Evolutionary conservation across 2,797 vertebrate genomes (phyloP).

Genomic region (Hapalemur alaotrensis): DNA sequence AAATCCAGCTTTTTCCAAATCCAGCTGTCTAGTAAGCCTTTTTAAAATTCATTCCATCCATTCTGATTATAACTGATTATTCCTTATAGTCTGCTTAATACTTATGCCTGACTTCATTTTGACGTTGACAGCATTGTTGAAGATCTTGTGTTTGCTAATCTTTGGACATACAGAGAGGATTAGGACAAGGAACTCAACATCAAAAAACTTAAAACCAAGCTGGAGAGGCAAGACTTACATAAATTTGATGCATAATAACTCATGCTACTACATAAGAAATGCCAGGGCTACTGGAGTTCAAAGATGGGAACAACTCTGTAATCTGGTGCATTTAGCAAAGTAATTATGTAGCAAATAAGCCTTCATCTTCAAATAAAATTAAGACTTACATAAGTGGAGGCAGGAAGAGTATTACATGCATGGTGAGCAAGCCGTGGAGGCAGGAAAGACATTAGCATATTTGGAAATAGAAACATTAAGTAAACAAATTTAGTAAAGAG

Average conservation of each 20-base stretch:
- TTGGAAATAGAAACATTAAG: not conserved
- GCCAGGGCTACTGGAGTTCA: not conserved
- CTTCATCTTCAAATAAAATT: not conserved
- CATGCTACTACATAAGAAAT: not conserved
- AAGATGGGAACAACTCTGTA: not conserved
- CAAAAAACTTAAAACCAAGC: not conserved
- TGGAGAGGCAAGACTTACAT: not conserved
- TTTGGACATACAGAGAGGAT: not conserved
- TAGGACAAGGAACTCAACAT: not conserved
- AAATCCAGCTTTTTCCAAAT: conserved; percentile 29
- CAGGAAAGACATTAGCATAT: not conserved
- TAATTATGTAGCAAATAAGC: not conserved
- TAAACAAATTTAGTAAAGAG: not conserved
- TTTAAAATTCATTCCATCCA: not conserved
- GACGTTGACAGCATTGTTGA: not conserved
- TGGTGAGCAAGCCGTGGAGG: not conserved
- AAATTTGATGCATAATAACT: not conserved
- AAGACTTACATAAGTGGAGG: not conserved
- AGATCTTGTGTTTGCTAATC: not conserved
- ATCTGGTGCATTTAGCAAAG: not conserved
- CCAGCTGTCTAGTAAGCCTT: not conserved
- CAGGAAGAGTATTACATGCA: not conserved
- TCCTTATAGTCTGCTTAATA: not conserved
- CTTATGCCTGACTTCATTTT: not conserved
- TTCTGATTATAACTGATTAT: not conserved